Evolutionary conservation across 2,797 vertebrate genomes (phyloP).

Genomic region (Clarias laeviceps): DNA sequence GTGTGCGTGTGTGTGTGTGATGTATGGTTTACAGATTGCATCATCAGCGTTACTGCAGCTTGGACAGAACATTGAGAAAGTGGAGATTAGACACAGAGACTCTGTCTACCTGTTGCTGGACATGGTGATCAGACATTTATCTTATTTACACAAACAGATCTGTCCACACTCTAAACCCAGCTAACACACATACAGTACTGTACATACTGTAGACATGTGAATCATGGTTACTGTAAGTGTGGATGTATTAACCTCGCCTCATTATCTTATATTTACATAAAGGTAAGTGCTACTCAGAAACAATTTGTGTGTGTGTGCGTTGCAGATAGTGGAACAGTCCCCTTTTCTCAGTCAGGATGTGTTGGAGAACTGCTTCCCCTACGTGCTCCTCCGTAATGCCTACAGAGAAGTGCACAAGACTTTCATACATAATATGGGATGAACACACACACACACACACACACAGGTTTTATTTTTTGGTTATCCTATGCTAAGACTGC

Average conservation of each 20-base stretch:
- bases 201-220: not conserved
- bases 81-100: conserved; percentile 84
- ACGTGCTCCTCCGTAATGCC: conserved; percentile 88
- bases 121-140: conserved; percentile 73
- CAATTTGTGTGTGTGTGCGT: conserved; percentile 15
- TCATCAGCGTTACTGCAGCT: conserved; percentile 87
- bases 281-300: not conserved
- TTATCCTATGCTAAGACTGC: no score
- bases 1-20: no score
- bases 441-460: conserved; percentile 43
- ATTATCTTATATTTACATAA: not conserved
- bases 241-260: not conserved
- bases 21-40: conserved; percentile 74
- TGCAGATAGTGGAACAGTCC: conserved; percentile 88
- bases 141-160: not conserved
- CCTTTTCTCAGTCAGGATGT: conserved; percentile 89
- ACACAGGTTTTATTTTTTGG: not conserved
- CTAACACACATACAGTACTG: not conserved
- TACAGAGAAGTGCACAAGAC: conserved; percentile 85
- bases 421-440: conserved; percentile 70
- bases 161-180: not conserved
- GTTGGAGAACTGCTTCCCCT: conserved; percentile 92
- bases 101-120: conserved; percentile 89
- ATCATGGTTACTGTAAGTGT: not conserved
- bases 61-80: conserved; percentile 84